These are phyloP conservation scores for Stenoptilia bipunctidactyla DNA, from an alignment of 2,888 invertebrate genomes.

Conservation along the genomic window DNA sequence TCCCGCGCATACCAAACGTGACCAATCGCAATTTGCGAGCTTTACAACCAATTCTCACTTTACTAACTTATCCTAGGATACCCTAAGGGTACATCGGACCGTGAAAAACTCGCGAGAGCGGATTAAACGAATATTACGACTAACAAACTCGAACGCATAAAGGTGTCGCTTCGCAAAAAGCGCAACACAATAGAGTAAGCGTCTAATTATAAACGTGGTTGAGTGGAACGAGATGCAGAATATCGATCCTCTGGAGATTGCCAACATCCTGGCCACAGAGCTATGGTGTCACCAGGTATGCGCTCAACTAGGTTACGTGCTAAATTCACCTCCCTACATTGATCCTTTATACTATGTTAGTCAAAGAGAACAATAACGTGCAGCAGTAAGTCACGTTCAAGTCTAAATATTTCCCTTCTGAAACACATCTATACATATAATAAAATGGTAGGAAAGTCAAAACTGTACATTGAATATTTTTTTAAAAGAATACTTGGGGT, in stretches of 20 bases:
- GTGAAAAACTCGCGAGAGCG: constrained; percentile 58
- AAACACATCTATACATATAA: too few relatives aligned
- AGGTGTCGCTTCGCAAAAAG: constrained; percentile 70
- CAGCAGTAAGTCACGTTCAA: too few relatives aligned
- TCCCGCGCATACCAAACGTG: constrained; percentile 46
- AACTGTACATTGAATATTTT: too few relatives aligned
- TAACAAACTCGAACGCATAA: constrained; percentile 65
- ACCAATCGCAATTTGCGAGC: too few relatives aligned
- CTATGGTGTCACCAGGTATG: constrained; percentile 86
- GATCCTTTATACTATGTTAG: too few relatives aligned
- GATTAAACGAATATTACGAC: constrained; percentile 68
- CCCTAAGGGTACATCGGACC: constrained; percentile 32
- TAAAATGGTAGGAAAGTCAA: too few relatives aligned
- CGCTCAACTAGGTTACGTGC: too few relatives aligned
- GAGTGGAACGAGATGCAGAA: constrained; percentile 57
- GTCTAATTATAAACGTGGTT: constrained; percentile 67
- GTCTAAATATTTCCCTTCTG: too few relatives aligned
- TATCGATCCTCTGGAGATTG: constrained; percentile 88
- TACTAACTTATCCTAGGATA: constrained; percentile 46
- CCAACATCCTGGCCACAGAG: constrained; percentile 87
- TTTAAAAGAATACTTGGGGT: too few relatives aligned
- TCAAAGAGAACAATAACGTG: too few relatives aligned
- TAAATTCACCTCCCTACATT: too few relatives aligned
- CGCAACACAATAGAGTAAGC: constrained; percentile 69
- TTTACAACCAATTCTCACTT: too few relatives aligned